Evolutionary conservation across 2,888 invertebrate genomes (phyloP), one percentile per base, ranked within the genome.

Genomic region (Leptopilina myrica): DNA sequence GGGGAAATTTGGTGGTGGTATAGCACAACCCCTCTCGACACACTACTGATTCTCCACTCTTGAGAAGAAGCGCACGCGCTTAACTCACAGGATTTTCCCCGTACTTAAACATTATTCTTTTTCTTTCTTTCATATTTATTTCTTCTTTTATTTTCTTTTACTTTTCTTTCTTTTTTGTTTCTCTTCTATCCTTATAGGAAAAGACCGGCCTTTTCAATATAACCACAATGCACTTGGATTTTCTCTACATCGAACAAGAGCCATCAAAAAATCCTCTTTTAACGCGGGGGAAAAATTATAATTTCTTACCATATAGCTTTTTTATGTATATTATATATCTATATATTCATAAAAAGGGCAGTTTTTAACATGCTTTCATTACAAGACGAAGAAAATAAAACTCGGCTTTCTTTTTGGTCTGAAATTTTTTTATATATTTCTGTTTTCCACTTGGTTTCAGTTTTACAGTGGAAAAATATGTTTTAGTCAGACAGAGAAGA

Each of bases 11-110:
- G 11, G 49, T 9, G 49, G 49, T 49, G 89, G 87, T 88, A 89
- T 86, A 88, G 90, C 88, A 33, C 33, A 89, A 88, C 88, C 87
- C 87, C 83, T 85, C 85, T 89, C 85, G 86, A 86, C 43, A 43
- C 43, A 43, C 85, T 86, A 84, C 83, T 82, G 82, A 84, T 84
- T 85, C 49, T 49, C 86, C 84, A 84, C 85, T 79, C 83, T 84
- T 83, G 82, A 83, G 84, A 83, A 84, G 82, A 80, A 84, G 85
- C 88, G 87, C 86, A 87, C 82, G 87, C 87, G 88, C 87, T 79
- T 78, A 78, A 81, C 80, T 66, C 64, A 64, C 79, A 83, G 83
- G 76, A 83, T 73, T 84, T 84, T 82, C 80, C 82, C 78, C 78
- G 69, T 77, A 33, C 40, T 73, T 56, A 33, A 9, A 73, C 53